Conservation (phyloP, 2,797 vertebrate genomes). For the Nyctalus aviator region DNA sequence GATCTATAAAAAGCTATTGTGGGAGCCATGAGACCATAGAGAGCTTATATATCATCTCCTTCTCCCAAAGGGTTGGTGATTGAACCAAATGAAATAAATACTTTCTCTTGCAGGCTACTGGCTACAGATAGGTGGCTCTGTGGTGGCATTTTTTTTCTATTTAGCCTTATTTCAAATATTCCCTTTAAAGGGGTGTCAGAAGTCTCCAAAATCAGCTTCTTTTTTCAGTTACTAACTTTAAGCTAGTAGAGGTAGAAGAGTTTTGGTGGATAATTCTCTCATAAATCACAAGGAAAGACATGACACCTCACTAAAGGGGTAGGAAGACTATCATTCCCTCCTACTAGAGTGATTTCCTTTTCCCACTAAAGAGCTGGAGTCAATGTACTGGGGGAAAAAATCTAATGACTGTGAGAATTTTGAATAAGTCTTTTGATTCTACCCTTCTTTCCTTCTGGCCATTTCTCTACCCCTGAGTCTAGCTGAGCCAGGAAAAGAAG, state of each 20-base stretch:
- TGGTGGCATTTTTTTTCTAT: not conserved
- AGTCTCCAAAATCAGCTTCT: not conserved
- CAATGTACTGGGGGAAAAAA: not conserved
- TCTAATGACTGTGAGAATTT: not conserved
- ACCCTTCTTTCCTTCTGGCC: constrained; percentile 6
- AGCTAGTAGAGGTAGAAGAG: not conserved
- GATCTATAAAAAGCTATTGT: not conserved
- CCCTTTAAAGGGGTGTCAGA: not conserved
- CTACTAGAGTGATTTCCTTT: not conserved
- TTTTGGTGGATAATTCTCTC: not conserved
- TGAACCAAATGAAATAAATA: not conserved
- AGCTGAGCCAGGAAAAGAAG: not conserved
- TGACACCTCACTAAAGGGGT: not conserved
- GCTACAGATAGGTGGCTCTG: not conserved
- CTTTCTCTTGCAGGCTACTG: not conserved
- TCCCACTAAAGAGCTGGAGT: not conserved
- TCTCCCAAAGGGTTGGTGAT: not conserved
- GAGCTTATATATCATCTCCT: not conserved
- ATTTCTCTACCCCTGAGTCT: not conserved
- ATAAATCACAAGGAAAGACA: constrained; percentile 29
- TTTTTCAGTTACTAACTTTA: constrained; percentile 23
- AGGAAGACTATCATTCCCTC: not conserved
- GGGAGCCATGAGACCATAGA: not conserved
- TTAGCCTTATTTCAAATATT: constrained; percentile 33
- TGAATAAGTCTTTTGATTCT: constrained; percentile 17